Evolutionary conservation across 2,113 vertebrate genomes (phyloP), one percentile per base, ranked within the genome.

Genomic region (Cyprichromis sp.): DNA sequence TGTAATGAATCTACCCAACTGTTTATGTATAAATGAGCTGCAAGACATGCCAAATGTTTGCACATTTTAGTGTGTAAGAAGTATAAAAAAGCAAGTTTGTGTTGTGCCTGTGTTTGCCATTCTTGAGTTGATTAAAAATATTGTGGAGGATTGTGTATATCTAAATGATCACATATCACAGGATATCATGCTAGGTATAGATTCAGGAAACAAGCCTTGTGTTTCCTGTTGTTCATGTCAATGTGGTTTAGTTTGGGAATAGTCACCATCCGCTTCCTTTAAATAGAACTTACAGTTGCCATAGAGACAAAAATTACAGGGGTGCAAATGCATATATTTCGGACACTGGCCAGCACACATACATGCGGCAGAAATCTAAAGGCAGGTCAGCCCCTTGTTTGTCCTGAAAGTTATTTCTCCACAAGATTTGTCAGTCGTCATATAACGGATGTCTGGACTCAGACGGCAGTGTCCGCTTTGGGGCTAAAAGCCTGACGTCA

Each of bases 271-370:
- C 59, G 31, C 79, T 89, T 81, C 54, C 86, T 91, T 91, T 78
- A 86, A 90, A 92, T 85, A 88, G 85, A 91, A 84, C 53, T 54
- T 54, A 82, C 76, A 34, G 93, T 95, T 95, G 84, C 91, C 88
- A 94, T 94, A 85, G 94, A 92, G 80, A 94, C 90, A 86, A 80
- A 84, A 82, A 63, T 82, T 68, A 52, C 21, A 9, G 14, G 42
- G 42, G 57, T 68, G 19, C 36, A 14, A 38, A 83, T 73, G 61
- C 47, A 26, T 40, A 81, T 8, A 57, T 88, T 73, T 91, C 47
- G 55, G 71, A 83, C 34, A 42, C 38, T 24, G 34, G 29, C 7
- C 3, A 16, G 12, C n/a, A 47, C 14, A 16, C 47, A 31, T 29
- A 16, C 3, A 11, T 11, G 9, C 26, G 12, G 45, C 71, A 54